A percentile compares a stretch with the other conserved stretches of the same genome.
phyloP scores from a whole-genome alignment of 2,113 vertebrate species.

The Rana temporaria region DNA sequence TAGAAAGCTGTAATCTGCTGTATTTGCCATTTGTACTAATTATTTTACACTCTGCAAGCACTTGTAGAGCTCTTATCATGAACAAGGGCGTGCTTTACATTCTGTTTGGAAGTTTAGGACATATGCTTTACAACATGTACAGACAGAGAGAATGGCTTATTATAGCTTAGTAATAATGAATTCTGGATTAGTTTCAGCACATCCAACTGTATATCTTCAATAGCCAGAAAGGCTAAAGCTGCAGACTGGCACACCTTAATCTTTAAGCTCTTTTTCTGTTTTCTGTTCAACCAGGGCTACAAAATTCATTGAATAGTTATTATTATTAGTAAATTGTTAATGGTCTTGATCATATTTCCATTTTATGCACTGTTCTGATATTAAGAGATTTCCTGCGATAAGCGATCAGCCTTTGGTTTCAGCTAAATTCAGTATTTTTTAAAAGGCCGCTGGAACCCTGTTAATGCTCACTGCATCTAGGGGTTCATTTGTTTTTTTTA shows the following conservation, averaged over 20 bases:
- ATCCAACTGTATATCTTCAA: neutral
- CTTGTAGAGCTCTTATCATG: constrained; percentile 24
- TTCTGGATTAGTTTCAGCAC: constrained; percentile 29
- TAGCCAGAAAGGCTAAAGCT: constrained; percentile 1
- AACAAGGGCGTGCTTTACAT: constrained; percentile 28
- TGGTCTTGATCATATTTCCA: too few relatives aligned
- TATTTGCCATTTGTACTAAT: constrained; percentile 22
- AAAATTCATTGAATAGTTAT: too few relatives aligned
- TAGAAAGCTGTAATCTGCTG: neutral
- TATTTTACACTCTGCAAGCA: neutral
- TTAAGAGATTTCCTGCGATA: too few relatives aligned
- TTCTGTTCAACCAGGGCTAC: neutral
- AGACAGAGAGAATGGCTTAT: constrained; percentile 36
- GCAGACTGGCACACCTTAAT: neutral
- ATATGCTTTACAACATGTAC: constrained; percentile 39
- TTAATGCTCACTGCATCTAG: too few relatives aligned
- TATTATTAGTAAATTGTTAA: too few relatives aligned
- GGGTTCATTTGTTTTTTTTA: too few relatives aligned
- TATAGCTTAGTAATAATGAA: constrained; percentile 18
- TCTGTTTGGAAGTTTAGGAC: constrained; percentile 23
- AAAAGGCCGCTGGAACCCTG: too few relatives aligned
- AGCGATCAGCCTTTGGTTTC: too few relatives aligned
- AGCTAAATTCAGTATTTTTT: too few relatives aligned
- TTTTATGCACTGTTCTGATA: too few relatives aligned
- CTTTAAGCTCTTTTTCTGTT: neutral